Conservation (phyloP, 2,888 invertebrate genomes). For the Cryptocephalus primarius region DNA sequence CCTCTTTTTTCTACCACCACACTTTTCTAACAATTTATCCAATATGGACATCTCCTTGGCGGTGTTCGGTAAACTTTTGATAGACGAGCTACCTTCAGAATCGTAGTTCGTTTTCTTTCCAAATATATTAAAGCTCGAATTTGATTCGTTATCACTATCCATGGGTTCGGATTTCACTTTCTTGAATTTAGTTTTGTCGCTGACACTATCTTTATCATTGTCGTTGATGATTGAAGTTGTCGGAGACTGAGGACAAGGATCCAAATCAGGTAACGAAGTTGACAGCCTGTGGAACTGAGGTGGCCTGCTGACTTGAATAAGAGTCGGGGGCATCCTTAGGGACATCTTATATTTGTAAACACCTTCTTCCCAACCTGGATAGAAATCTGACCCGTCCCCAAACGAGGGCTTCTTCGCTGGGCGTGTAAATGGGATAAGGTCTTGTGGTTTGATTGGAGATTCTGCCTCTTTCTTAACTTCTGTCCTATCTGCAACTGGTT, state of each 20-base stretch:
- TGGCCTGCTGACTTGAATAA: slow-evolving; percentile 70
- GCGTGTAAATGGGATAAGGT: slow-evolving; percentile 22
- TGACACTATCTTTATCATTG: slow-evolving; percentile 26
- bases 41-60: slow-evolving; percentile 44
- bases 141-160: slow-evolving; percentile 55
- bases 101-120: slow-evolving; percentile 49
- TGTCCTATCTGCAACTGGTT: not conserved
- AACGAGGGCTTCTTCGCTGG: slow-evolving; percentile 47
- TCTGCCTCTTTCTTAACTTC: slow-evolving; percentile 6
- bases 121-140: slow-evolving; percentile 46
- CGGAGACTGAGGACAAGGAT: slow-evolving; percentile 62
- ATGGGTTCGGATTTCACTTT: slow-evolving; percentile 33
- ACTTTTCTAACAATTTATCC: slow-evolving; percentile 56
- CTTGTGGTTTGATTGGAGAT: slow-evolving; percentile 7
- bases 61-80: slow-evolving; percentile 46
- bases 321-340: slow-evolving; percentile 66
- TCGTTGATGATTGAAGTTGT: slow-evolving; percentile 54
- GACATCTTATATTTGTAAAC: slow-evolving; percentile 73
- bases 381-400: slow-evolving; percentile 61
- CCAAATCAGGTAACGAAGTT: slow-evolving; percentile 67
- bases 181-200: slow-evolving; percentile 18
- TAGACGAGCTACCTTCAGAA: slow-evolving; percentile 58
- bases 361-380: slow-evolving; percentile 76
- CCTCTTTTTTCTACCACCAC: slow-evolving; percentile 42
- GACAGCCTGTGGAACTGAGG: slow-evolving; percentile 58